Evolutionary conservation across 92 coral and sea anemone genomes (phyloP), one percentile per base, ranked within the genome.

Genomic region (Porites divaricata): DNA sequence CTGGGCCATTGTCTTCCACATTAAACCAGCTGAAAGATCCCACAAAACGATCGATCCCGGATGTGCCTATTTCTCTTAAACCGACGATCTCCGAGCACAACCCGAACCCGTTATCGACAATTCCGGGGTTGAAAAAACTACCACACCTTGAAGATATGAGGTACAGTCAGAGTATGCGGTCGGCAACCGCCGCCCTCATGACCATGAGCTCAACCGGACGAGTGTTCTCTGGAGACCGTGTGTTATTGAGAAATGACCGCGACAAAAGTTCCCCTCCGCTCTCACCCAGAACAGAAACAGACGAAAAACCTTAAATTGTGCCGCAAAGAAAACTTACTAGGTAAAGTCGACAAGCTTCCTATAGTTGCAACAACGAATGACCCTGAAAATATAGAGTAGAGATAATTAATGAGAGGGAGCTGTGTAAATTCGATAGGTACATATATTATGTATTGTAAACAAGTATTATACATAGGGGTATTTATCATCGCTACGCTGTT

Each of bases 161-260:
- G 75, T 90, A 94, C 76, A 86, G 81, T 58, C 98, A 94, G 41
- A 85, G 95, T 79, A 85, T 92, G 65, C 92, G 95, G 62, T 86
- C 95, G 41, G 98, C 98, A 19, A 92, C 93, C 57, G 95, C 89
- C 16, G 95, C 98, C 17, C 83, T 94, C 9, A 92, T 94, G 73
- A 91, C 95, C 52, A 94, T 94, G 98, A 92, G 98, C 66, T 72
- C 92, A 21, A 65, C 81, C 41, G 92, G 89, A 68, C 76, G 85
- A 65, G 67, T 82, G 19, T 35, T 75, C 13, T 48, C 80, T 19
- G 85, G 87, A 45, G 88, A 75, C 54, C 67, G 81, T 45, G 26
- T 76, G 22, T 52, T 68, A 52, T 41, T 64, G 20, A 77, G 81
- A 22, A 64, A 17, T 54, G 83, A 84, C 11, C 77, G 88, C 16